Percentiles rank a stretch among this genome's conserved stretches.
Evolutionary conservation across 2,888 invertebrate species (phyloP).

Genomic region (Synergus itoensis): DNA sequence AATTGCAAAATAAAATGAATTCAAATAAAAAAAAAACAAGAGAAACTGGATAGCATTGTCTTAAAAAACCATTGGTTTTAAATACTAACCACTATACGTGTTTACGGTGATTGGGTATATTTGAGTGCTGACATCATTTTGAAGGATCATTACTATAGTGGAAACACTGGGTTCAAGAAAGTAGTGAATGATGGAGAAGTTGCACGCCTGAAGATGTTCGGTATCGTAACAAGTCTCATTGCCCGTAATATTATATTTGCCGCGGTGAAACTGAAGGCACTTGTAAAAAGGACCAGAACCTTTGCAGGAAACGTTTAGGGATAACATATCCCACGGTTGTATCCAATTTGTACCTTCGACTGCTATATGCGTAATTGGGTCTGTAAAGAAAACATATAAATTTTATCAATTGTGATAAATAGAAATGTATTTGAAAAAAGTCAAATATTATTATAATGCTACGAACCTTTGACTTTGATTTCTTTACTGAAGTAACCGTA

Average conservation of each 20-base stretch:
- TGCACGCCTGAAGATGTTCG: conserved; percentile 79
- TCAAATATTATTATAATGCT: conserved; percentile 33
- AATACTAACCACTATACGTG: conserved; percentile 87
- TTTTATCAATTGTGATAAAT: conserved; percentile 9
- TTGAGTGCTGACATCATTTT: conserved; percentile 86
- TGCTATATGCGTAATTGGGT: conserved; percentile 85
- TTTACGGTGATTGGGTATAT: conserved; percentile 87
- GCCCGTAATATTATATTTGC: conserved; percentile 85
- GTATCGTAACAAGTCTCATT: conserved; percentile 85
- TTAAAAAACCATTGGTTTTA: background rate
- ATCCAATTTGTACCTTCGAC: conserved; percentile 90
- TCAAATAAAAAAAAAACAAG: conserved; percentile 30
- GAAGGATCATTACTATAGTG: conserved; percentile 88
- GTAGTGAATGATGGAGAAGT: conserved; percentile 84
- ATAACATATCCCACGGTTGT: conserved; percentile 88
- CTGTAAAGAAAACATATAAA: conserved; percentile 78
- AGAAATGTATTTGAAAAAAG: conserved; percentile 28
- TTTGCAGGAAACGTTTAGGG: conserved; percentile 85
- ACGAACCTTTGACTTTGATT: conserved; percentile 85
- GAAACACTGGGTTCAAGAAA: conserved; percentile 85
- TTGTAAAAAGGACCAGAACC: conserved; percentile 87
- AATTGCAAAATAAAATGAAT: conserved; percentile 45
- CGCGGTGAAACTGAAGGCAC: conserved; percentile 84
- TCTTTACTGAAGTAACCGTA: conserved; percentile 86
- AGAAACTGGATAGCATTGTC: background rate